These are phyloP conservation scores for Montipora capricornis DNA, from an alignment of 64 coral and sea anemone species.

Conservation along the genomic window DNA sequence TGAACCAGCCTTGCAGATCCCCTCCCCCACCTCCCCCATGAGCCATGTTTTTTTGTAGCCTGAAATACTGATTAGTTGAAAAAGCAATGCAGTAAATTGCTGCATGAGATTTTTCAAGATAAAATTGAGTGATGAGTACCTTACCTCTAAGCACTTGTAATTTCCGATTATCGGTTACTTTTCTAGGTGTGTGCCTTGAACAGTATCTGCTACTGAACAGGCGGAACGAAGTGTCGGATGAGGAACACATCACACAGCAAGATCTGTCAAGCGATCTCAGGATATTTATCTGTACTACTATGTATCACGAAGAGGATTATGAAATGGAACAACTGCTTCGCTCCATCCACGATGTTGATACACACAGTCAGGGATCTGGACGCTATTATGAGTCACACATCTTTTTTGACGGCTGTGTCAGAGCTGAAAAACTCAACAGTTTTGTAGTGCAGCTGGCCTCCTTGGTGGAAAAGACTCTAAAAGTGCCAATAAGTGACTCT, in stretches of 20 bases:
- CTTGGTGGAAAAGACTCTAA: constrained; percentile 69
- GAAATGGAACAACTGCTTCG: constrained; percentile 92
- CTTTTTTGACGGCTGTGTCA: constrained; percentile 86
- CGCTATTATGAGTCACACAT: constrained; percentile 88
- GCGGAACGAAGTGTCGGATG: constrained; percentile 78
- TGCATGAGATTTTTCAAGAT: too few relatives aligned
- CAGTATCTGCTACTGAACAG: constrained; percentile 91
- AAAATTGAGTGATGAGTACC: too few relatives aligned
- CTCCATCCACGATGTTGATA: constrained; percentile 80
- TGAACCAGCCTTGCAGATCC: too few relatives aligned
- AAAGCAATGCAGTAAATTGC: too few relatives aligned
- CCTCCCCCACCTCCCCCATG: too few relatives aligned
- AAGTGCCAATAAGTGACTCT: not conserved
- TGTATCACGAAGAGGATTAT: constrained; percentile 89
- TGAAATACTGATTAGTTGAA: too few relatives aligned
- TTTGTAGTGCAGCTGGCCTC: constrained; percentile 75
- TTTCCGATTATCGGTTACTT: too few relatives aligned
- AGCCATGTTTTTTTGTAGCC: too few relatives aligned
- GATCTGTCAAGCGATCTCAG: constrained; percentile 50
- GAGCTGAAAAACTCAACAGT: constrained; percentile 71
- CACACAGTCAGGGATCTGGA: constrained; percentile 21
- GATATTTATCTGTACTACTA: constrained; percentile 93
- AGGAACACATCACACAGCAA: constrained; percentile 60
- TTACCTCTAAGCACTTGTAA: too few relatives aligned
- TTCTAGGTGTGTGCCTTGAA: constrained; percentile 84